A percentile compares a stretch with the other conserved stretches of the same genome.
phyloP scores from a whole-genome alignment of 2,888 invertebrate genomes.

The Suillia variegata region DNA sequence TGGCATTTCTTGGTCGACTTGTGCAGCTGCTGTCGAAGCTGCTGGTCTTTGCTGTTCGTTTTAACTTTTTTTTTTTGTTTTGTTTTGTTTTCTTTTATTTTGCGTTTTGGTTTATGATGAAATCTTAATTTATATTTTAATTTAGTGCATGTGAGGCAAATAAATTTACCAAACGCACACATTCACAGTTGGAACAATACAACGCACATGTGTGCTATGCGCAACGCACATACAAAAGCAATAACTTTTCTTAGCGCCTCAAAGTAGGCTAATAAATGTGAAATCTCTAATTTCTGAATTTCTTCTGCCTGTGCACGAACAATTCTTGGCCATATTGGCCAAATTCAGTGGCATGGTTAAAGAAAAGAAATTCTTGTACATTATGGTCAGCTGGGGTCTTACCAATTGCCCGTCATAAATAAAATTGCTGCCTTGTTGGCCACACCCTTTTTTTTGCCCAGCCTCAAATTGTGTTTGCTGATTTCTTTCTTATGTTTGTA shows the following conservation, averaged over 20 bases:
- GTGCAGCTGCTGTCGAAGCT: conserved; percentile 1
- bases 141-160: conserved; percentile 30
- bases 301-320: no score
- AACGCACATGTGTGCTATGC: neutral
- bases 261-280: conserved; percentile 19
- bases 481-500: neutral
- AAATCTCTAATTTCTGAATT: conserved; percentile 14
- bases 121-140: conserved; percentile 44
- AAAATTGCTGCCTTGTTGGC: conserved; percentile 28
- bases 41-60: no score
- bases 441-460: neutral
- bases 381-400: conserved; percentile 31
- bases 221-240: neutral
- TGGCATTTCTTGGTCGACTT: neutral
- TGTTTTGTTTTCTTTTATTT: no score
- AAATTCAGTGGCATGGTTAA: conserved; percentile 18
- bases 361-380: conserved; percentile 19
- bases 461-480: neutral
- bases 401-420: conserved; percentile 48
- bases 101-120: conserved; percentile 10
- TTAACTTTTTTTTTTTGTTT: no score
- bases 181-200: conserved; percentile 4
- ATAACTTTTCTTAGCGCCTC: conserved; percentile 12
- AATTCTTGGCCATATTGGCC: no score
- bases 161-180: conserved; percentile 28